Evolutionary conservation across 2,113 vertebrate genomes (phyloP).

Genomic region (Hypomesus transpacificus): DNA sequence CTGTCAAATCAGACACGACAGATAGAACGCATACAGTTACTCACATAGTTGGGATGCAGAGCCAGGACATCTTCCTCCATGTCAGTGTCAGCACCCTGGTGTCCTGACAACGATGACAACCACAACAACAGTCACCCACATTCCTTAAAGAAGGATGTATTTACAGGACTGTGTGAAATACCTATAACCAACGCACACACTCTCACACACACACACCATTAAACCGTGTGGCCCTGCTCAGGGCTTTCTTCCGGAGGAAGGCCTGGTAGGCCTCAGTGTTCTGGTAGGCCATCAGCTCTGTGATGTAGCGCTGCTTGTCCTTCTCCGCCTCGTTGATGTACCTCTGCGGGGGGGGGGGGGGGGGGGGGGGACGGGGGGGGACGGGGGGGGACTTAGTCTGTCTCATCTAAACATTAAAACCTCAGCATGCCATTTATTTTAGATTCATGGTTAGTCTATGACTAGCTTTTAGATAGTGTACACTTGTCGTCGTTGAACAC

Average conservation of each 20-base stretch:
- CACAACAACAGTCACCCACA: background rate
- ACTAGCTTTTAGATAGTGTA: no score
- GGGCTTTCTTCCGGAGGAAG: constrained; percentile 24
- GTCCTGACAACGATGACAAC: background rate
- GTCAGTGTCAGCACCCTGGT: background rate
- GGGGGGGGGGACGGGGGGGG: background rate
- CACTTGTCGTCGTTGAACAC: no score
- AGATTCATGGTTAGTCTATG: no score
- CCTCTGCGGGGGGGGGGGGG: constrained; percentile 15
- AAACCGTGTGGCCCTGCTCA: background rate
- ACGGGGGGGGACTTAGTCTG: background rate
- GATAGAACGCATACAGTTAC: no score
- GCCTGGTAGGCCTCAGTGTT: constrained; percentile 18
- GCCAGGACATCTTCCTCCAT: no score
- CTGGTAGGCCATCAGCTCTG: constrained; percentile 29
- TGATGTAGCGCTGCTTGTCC: constrained; percentile 26
- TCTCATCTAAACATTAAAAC: no score
- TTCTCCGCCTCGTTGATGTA: constrained; percentile 8
- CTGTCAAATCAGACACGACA: no score
- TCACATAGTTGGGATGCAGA: no score
- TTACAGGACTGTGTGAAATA: background rate
- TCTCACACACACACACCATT: no score
- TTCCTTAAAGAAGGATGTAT: background rate
- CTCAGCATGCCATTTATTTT: no score
- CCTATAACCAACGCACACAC: no score